Conservation (phyloP, 2,888 invertebrate species). For the Nomada goodeniana region DNA sequence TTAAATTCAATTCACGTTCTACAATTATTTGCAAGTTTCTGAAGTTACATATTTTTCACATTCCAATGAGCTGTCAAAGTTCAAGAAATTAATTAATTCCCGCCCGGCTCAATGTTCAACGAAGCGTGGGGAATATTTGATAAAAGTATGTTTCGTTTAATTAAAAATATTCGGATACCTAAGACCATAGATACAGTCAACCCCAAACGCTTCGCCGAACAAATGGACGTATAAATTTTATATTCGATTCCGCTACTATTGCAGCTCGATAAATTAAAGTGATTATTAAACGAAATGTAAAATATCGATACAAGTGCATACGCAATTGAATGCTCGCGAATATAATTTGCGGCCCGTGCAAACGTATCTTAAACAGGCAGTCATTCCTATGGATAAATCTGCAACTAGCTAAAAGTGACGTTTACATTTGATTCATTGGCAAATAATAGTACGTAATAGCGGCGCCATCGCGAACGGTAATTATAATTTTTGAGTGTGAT, state of each 20-base stretch:
- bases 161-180: background rate
- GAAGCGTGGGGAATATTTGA: too few relatives aligned
- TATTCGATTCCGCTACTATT: background rate
- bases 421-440: background rate
- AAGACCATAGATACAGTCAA: background rate
- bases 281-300: background rate
- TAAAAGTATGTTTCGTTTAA: too few relatives aligned
- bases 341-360: too few relatives aligned
- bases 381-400: background rate
- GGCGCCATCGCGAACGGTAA: too few relatives aligned
- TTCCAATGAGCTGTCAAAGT: too few relatives aligned
- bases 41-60: too few relatives aligned
- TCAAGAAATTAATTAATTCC: too few relatives aligned
- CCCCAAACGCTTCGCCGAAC: background rate
- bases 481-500: background rate
- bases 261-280: background rate
- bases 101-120: too few relatives aligned
- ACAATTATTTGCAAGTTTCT: too few relatives aligned
- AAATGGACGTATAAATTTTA: constrained; percentile 2
- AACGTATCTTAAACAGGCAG: too few relatives aligned
- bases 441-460: background rate
- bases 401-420: background rate
- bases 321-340: background rate
- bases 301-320: background rate
- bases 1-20: too few relatives aligned